Base-by-base conservation (phyloP, 2,888 invertebrate genomes). In the Drosophila leonis region DNA sequence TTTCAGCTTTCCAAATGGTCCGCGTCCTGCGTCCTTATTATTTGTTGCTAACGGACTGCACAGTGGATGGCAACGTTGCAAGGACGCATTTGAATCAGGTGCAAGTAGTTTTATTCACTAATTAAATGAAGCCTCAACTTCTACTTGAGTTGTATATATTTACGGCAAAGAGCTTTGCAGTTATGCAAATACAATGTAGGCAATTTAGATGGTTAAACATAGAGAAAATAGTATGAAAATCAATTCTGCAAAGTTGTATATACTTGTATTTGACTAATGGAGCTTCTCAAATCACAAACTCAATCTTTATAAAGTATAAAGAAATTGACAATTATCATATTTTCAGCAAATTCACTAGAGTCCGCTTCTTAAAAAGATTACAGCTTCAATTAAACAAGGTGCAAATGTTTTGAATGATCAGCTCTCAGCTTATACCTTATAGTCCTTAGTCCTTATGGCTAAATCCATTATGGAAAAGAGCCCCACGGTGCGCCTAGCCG, bases 1-100 rank as follows among this genome's bases (percentile, higher is more conserved):
- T 81, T 69, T 90, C 80, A 59, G 64, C 44, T 81, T 83, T 57
- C 86, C 35, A 49, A 66, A 10, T 49, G 55, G 42, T n/a, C n/a
- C n/a, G n/a, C n/a, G 13, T 39, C 9, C 15, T 39, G 49, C 51
- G 52, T 56, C 52, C 46, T 56, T 64, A 33, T 39, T 52, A 48
- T 62, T 39, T 46, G 15, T 42, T 18, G 68, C 27, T 31, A 33
- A 10, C 4, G 31, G 27, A 37, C 52, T 20, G 42, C 29, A 74
- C 68, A 24, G 62, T 80, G 76, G 55, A 12, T n/a, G 29, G 44
- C 35, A 49, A 4, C 4, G 15, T 5, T 31, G 13, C 24, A n/a
- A 33, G 41, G 10, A n/a, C n/a, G 7, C 20, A 20, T 0, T 10
- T 13, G 18, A 20, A 2, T 1, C 7, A 33, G 31, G 1, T 15